Evolutionary conservation across 2,797 vertebrate species (phyloP).

Genomic region (Tragopan temminckii): DNA sequence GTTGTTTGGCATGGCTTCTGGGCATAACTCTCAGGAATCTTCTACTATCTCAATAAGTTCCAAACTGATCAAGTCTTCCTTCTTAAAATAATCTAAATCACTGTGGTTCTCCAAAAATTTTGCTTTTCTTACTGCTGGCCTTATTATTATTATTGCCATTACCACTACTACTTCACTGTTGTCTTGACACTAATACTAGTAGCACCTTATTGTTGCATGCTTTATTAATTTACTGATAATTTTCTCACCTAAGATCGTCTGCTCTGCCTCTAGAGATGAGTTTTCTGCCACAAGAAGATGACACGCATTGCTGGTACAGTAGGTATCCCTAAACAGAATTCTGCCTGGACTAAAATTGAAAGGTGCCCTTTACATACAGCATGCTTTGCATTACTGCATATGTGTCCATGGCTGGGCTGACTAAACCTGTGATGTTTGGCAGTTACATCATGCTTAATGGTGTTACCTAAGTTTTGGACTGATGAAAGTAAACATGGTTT

Average conservation of each 20-base stretch:
- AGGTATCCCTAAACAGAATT: neutral
- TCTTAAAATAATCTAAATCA: neutral
- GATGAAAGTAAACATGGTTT: neutral
- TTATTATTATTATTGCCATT: neutral
- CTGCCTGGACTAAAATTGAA: neutral
- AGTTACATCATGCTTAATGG: neutral
- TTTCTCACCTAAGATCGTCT: neutral
- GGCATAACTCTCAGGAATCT: neutral
- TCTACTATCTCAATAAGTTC: neutral
- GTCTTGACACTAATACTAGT: neutral
- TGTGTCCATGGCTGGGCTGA: neutral
- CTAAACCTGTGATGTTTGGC: neutral
- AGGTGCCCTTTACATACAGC: neutral
- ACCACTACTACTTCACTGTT: neutral
- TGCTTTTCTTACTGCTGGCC: neutral
- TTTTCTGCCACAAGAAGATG: neutral
- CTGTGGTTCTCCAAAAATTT: neutral
- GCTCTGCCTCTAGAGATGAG: neutral
- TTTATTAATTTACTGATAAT: neutral
- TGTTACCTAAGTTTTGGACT: neutral
- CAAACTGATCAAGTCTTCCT: neutral
- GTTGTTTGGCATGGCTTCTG: neutral
- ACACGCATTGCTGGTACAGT: accelerated
- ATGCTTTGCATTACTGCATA: neutral
- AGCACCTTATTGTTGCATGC: neutral